Base-by-base conservation (phyloP, 2,888 invertebrate genomes). In the Aelia acuminata region DNA sequence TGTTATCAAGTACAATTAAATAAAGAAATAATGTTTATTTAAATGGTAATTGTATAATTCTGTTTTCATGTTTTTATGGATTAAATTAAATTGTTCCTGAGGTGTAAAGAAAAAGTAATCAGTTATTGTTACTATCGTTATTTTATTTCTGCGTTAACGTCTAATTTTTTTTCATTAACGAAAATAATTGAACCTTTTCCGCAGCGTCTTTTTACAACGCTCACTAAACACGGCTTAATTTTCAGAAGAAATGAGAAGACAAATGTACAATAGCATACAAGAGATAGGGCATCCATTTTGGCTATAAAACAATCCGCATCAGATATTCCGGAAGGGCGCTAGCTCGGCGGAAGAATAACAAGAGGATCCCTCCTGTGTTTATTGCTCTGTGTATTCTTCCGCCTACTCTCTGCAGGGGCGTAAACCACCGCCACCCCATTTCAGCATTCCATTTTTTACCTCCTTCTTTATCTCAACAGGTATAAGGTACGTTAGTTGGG, bases 221-320 rank as follows among this genome's bases (percentile, higher is more conserved):
- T 18, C 18, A 35, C 15, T 5, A 4, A 18, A 0, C 3, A 8
- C 18, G 3, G 3, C 26, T 13, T 8, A 1, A 5, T 10, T 10
- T 7, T 7, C 4, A 43, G 43, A 43, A 43, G 43, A 43, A 43
- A 18, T 35, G 15, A 31, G 63, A 31, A 35, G 63, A 35, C 0
- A 18, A 35, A 3, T 8, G 63, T 70, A 26, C 26, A 5, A 70
- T 2, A n/a, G n/a, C n/a, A n/a, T n/a, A n/a, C n/a, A n/a, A 18
- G 31, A 70, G 0, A 35, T 35, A 63, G 4, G 31, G 35, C 31
- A 13, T 26, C 26, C 3, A 31, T 57, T 11, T 57, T 15, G 13
- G 35, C 18, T 35, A 80, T 80, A 80, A 80, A 80, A 80, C 80
- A 80, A 47, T n/a, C 43, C n/a, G 80, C 80, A 75, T 80, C 80